phyloP scores from a whole-genome alignment of 2,113 vertebrate genomes.

The Mesoclemmys tuberculata region DNA sequence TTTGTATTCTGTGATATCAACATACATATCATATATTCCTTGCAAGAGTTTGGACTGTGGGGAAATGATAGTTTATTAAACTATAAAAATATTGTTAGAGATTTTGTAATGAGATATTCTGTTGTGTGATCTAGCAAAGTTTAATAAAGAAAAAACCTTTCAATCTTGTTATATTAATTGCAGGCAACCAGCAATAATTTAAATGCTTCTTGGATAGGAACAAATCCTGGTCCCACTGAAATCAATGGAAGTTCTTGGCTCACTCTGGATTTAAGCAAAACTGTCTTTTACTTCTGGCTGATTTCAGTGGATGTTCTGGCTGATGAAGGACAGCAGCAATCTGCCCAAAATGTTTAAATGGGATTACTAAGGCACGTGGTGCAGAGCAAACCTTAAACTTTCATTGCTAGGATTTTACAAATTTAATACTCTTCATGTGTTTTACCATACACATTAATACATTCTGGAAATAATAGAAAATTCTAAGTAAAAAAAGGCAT shows the following conservation, averaged over 20 bases:
- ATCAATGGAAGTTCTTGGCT: background rate
- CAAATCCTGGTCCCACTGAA: background rate
- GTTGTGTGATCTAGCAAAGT: slow-evolving; percentile 26
- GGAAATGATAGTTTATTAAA: background rate
- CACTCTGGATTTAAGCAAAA: background rate
- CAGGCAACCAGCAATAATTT: background rate
- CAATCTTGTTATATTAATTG: background rate
- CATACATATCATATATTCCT: background rate
- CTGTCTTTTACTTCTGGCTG: background rate
- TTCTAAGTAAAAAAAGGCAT: background rate
- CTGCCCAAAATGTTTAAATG: background rate
- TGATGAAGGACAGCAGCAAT: background rate
- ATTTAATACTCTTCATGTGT: background rate
- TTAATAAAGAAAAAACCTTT: slow-evolving; percentile 29
- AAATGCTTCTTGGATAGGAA: background rate
- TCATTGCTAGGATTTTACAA: background rate
- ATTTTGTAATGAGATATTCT: slow-evolving; percentile 40
- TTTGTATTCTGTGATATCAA: background rate
- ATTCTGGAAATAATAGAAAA: background rate
- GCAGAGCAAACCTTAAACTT: background rate
- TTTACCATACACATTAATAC: background rate
- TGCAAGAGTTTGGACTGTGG: background rate
- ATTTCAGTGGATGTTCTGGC: background rate
- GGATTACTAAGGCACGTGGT: background rate
- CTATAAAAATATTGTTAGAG: slow-evolving; percentile 26